Evolutionary conservation across 2,888 invertebrate genomes (phyloP), one percentile per base, ranked within the genome.

Genomic region (Melangyna quadrimaculata): DNA sequence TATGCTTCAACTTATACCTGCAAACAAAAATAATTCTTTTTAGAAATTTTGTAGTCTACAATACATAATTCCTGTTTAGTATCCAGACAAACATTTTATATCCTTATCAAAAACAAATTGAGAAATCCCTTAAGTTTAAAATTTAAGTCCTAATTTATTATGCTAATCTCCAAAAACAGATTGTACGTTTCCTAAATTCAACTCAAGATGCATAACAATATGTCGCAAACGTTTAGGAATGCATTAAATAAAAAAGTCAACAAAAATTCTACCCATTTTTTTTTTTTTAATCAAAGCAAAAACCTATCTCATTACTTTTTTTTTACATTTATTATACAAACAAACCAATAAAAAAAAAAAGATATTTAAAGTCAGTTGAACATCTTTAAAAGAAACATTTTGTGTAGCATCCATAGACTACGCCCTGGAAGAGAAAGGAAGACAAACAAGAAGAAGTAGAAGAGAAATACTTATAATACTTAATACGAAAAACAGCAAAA

Each of bases 401-500:
- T 37, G 0, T 59, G 2, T 35, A 19, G n/a, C 10, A 17, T 45
- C 9, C 22, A 37, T 40, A n/a, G 5, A 2, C 0, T 22, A 10
- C 14, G 40, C 40, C 61, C 24, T 19, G 19, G 35, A 43, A 32
- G 27, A 57, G 67, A 55, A 29, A 35, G n/a, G 9, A 63, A 43
- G n/a, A 17, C 9, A 57, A 71, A 29, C 12, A 37, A 9, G 8
- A 55, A 32, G 10, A 45, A 45, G n/a, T n/a, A n/a, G 5, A 55
- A 74, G 35, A 37, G 57, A 78, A 57, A 35, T 48, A 65, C 65
- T 29, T n/a, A n/a, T n/a, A n/a, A n/a, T n/a, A n/a, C n/a, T n/a
- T n/a, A n/a, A 29, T 67, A 57, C 35, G n/a, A n/a, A 51, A 73
- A 67, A 73, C 59, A 53, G 69, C 51, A 61, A 43, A 73, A 79